Base-by-base conservation (phyloP, 2,797 vertebrate species). In the Brachyalestes nurse region DNA sequence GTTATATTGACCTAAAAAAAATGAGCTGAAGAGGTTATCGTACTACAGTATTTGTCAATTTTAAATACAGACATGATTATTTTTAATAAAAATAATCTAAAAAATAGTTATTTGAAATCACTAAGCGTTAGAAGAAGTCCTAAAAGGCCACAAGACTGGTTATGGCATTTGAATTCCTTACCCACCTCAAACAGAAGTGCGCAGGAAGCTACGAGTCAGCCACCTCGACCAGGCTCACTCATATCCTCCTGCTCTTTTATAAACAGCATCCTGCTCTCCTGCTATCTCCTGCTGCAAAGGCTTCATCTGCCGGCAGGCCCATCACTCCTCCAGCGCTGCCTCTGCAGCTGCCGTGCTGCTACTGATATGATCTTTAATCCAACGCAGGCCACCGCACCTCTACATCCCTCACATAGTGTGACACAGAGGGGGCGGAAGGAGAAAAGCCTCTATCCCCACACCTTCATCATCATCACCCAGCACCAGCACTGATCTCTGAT, bases 311-410 rank as follows among this genome's bases (percentile, higher is more conserved):
- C 83, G 89, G 91, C 91, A 83, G 70, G 62, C 55, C 86, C 82
- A 87, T 92, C 89, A 42, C 67, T 77, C 76, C 70, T 53, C 19
- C 47, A 79, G 75, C 84, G 38, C 61, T 77, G 55, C 75, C 69
- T 75, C 66, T 75, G 69, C 55, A 62, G 55, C 49, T 55, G 81
- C 69, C 2, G 53, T 53, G 42, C 40, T 45, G 86, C 64, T 88
- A 87, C 86, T 86, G 92, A 94, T 93, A 91, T 74, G 60, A 94
- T 93, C 92, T 93, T 92, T 91, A 93, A 93, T 92, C 89, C 88
- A 81, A 38, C 76, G 72, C 87, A 85, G 84, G 84, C 81, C 83
- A 87, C 85, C 86, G 85, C 84, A 80, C 81, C 85, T 86, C 83
- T 21, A 67, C 89, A 90, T 91, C 87, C 85, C 87, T 88, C 88